phyloP scores from a whole-genome alignment of 1,140 invertebrate genomes.

The Spodoptera frugiperda region DNA sequence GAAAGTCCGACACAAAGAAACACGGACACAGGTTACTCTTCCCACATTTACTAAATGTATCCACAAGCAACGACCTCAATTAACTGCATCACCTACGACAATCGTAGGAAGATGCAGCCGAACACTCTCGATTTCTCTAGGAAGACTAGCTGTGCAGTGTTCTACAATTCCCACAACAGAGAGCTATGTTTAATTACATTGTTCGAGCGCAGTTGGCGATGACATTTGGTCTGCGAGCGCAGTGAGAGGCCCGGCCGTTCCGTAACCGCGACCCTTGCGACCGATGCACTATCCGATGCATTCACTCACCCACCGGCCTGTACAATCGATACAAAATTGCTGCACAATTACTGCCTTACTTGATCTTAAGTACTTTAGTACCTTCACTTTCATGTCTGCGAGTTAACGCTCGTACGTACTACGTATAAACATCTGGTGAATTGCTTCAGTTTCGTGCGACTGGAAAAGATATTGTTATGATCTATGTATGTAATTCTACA shows the following conservation, averaged over 20 bases:
- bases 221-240: constrained; percentile 44
- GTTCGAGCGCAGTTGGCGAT: constrained; percentile 39
- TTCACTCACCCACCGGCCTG: constrained; percentile 23
- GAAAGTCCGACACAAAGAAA: neutral
- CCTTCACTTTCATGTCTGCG: constrained; percentile 42
- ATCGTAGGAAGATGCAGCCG: constrained; percentile 5
- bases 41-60: constrained; percentile 1
- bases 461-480: neutral
- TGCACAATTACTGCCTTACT: constrained; percentile 9
- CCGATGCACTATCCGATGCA: constrained; percentile 49
- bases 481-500: too few species aligned
- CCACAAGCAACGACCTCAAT: constrained; percentile 5
- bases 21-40: neutral
- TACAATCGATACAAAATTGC: constrained; percentile 30
- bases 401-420: neutral
- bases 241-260: constrained; percentile 39
- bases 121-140: constrained; percentile 31
- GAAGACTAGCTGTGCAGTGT: neutral
- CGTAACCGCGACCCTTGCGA: constrained; percentile 44
- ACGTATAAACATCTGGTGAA: neutral
- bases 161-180: constrained; percentile 41
- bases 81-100: neutral
- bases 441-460: neutral
- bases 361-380: constrained; percentile 10
- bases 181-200: constrained; percentile 39